A percentile compares a stretch with the other conserved stretches of the same genome.
Evolutionary conservation across 1,140 invertebrate species (phyloP).

Genomic region (Penaeus chinensis): DNA sequence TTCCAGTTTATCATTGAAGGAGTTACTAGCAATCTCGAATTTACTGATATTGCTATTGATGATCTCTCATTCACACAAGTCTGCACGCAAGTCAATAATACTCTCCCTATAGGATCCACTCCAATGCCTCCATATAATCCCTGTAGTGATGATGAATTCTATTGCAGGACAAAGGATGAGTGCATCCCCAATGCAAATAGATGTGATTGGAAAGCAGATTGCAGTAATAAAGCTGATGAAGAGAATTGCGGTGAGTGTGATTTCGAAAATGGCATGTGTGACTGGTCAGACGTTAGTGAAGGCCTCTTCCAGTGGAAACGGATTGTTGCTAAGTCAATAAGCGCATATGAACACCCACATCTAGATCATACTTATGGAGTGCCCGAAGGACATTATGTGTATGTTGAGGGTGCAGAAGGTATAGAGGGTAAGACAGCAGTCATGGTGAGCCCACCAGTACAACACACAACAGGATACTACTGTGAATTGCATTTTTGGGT

Average conservation of each 20-base stretch:
- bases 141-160: slow-evolving; percentile 45
- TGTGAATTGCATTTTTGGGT: slow-evolving; percentile 57
- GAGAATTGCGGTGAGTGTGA: slow-evolving; percentile 46
- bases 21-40: slow-evolving; percentile 33
- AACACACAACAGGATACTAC: slow-evolving; percentile 37
- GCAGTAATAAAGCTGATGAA: slow-evolving; percentile 44
- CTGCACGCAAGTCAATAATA: slow-evolving; percentile 17
- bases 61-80: slow-evolving; percentile 46
- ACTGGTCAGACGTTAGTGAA: slow-evolving; percentile 41
- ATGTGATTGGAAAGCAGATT: slow-evolving; percentile 51
- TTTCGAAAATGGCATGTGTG: slow-evolving; percentile 50
- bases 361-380: slow-evolving; percentile 24
- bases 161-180: slow-evolving; percentile 21
- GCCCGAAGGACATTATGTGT: slow-evolving; percentile 40
- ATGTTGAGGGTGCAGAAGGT: slow-evolving; percentile 40
- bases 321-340: slow-evolving; percentile 23
- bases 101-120: slow-evolving; percentile 40
- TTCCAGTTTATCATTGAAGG: slow-evolving; percentile 58
- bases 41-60: slow-evolving; percentile 54
- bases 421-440: slow-evolving; percentile 43
- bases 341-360: slow-evolving; percentile 25
- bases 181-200: slow-evolving; percentile 23
- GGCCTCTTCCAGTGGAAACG: slow-evolving; percentile 46
- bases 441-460: slow-evolving; percentile 24
- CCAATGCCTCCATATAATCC: slow-evolving; percentile 36